Evolutionary conservation across 1,140 invertebrate species (phyloP).

Genomic region (Drosophila subpulchrella): DNA sequence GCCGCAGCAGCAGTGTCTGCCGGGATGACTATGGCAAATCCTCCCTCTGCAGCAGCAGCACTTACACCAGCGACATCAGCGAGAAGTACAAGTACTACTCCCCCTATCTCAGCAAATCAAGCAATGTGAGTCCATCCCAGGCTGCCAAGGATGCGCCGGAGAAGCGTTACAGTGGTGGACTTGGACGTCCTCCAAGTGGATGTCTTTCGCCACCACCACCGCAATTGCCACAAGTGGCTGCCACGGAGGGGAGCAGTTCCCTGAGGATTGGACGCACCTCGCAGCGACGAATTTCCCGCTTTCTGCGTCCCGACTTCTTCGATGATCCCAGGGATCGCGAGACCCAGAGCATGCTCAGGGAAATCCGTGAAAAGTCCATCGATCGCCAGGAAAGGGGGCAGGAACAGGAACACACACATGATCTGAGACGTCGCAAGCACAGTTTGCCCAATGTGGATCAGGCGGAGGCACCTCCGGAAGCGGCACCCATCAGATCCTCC

Average conservation of each 20-base stretch:
- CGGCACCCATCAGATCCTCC: conserved; percentile 12
- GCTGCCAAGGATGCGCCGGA: conserved; percentile 38
- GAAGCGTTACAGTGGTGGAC: conserved; percentile 62
- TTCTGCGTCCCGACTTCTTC: conserved; percentile 91
- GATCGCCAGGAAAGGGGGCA: conserved; percentile 25
- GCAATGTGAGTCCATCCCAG: conserved; percentile 33
- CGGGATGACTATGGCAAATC: conserved; percentile 73
- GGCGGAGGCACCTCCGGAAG: conserved; percentile 10
- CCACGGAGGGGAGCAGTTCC: conserved; percentile 60
- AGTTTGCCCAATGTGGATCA: conserved; percentile 68
- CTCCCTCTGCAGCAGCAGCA: conserved; percentile 64
- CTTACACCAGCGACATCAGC: conserved; percentile 73
- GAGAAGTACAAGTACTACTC: conserved; percentile 84
- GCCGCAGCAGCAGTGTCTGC: conserved; percentile 75
- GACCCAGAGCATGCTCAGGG: conserved; percentile 87
- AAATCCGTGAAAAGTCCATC: conserved; percentile 87
- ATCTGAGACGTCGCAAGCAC: conserved; percentile 62
- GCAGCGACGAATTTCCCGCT: conserved; percentile 88
- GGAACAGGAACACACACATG: conserved; percentile 26
- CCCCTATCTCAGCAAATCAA: conserved; percentile 73
- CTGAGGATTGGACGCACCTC: conserved; percentile 84
- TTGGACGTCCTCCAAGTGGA: conserved; percentile 83
- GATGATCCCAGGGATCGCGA: conserved; percentile 88
- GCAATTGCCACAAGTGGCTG: conserved; percentile 15
- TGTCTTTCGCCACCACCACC: conserved; percentile 76